A percentile compares a stretch with the other conserved stretches of the same genome.
Evolutionary conservation across 2,113 vertebrate species (phyloP).

Genomic region (Lagopus leucura): DNA sequence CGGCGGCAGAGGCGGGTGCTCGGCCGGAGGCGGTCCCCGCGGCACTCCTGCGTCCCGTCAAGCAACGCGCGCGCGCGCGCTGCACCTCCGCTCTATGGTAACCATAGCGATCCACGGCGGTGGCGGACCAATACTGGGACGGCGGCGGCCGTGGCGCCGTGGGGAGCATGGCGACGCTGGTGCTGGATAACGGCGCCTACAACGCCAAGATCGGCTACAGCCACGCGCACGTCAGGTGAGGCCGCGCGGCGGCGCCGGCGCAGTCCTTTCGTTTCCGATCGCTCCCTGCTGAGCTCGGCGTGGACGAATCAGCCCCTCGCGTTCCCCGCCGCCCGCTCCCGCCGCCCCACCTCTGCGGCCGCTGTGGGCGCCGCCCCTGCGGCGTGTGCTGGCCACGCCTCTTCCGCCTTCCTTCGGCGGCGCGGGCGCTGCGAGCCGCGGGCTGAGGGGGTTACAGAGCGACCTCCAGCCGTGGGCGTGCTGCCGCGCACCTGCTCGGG

Average conservation of each 20-base stretch:
- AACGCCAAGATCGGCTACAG: conserved; percentile 95
- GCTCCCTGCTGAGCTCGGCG: neutral
- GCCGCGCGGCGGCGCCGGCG: fast-evolving
- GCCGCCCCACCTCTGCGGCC: neutral
- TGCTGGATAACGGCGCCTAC: conserved; percentile 95
- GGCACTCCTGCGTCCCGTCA: neutral
- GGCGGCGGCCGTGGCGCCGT: conserved; percentile 40
- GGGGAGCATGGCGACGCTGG: conserved; percentile 87
- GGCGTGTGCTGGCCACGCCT: neutral
- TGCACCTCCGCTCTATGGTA: conserved; percentile 33
- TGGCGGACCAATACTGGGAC: conserved; percentile 53
- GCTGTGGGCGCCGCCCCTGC: neutral
- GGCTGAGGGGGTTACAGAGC: too few relatives aligned
- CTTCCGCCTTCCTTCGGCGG: too few relatives aligned
- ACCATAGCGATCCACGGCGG: conserved; percentile 9
- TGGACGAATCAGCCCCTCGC: too few relatives aligned
- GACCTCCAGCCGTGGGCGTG: too few relatives aligned
- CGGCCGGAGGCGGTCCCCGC: neutral
- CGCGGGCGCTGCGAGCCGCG: too few relatives aligned
- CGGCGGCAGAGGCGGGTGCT: neutral
- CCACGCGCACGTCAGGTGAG: conserved; percentile 89
- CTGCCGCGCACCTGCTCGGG: neutral
- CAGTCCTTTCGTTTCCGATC: too few relatives aligned
- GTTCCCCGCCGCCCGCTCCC: neutral
- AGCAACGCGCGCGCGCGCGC: neutral